phyloP scores from a whole-genome alignment of 2,797 vertebrate genomes.

The Xenentodon cancila region DNA sequence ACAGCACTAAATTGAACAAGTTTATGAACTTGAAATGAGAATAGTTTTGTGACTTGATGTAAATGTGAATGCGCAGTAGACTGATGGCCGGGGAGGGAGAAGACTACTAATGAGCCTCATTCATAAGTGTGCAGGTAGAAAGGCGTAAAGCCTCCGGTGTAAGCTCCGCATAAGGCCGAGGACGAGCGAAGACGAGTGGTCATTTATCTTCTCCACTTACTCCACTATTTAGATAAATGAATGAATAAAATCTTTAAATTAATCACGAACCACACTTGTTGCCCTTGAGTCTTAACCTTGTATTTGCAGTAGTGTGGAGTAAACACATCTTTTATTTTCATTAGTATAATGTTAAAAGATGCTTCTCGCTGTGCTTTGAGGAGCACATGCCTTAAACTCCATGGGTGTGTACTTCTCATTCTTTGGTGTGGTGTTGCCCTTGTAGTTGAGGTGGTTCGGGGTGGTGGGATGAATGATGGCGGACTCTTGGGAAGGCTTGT shows the following conservation, averaged over 20 bases:
- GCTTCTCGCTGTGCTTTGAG: too few relatives aligned
- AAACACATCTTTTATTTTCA: too few relatives aligned
- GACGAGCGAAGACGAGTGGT: slow-evolving; percentile 46
- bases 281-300: slow-evolving; percentile 37
- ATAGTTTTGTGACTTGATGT: slow-evolving; percentile 20
- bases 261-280: slow-evolving; percentile 53
- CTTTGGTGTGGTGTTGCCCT: slow-evolving; percentile 93
- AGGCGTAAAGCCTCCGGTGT: slow-evolving; percentile 17
- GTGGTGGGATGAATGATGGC: slow-evolving; percentile 95
- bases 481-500: slow-evolving; percentile 93
- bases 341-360: too few relatives aligned
- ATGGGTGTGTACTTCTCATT: slow-evolving; percentile 98
- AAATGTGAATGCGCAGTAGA: slow-evolving; percentile 44
- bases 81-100: slow-evolving; percentile 37
- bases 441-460: slow-evolving; percentile 96
- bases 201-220: slow-evolving; percentile 47
- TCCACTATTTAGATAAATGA: slow-evolving; percentile 57
- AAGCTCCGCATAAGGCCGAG: slow-evolving; percentile 23
- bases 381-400: slow-evolving; percentile 92
- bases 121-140: slow-evolving; percentile 70
- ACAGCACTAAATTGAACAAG: not conserved
- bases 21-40: slow-evolving; percentile 10
- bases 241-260: slow-evolving; percentile 48
- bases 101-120: slow-evolving; percentile 70
- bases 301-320: not conserved